Conservation (phyloP, 2,888 invertebrate genomes). For the Abrostola triplasia region DNA sequence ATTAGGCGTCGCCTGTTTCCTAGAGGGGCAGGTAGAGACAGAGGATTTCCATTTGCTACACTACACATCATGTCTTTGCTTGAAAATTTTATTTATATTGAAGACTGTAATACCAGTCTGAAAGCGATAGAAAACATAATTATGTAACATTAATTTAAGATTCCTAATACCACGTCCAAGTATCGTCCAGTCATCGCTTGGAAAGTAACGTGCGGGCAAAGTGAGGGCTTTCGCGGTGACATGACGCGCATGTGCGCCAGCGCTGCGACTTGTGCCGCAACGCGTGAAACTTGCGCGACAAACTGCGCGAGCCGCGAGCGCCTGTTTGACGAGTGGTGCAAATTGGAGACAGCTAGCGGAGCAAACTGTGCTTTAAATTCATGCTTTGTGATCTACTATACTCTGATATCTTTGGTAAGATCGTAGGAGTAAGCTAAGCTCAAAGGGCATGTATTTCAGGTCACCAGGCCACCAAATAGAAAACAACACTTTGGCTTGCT, state of each 20-base stretch:
- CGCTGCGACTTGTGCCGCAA: no score
- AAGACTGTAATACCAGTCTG: not conserved
- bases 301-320: constrained; percentile 4
- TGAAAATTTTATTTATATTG: not conserved
- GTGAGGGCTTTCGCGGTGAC: constrained; percentile 26
- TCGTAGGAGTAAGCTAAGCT: no score
- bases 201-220: constrained; percentile 24
- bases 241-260: not conserved
- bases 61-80: not conserved
- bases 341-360: not conserved
- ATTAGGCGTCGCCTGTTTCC: no score
- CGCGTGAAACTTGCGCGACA: constrained; percentile 21
- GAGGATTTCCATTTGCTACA: no score
- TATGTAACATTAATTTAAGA: constrained; percentile 9
- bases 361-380: no score
- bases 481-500: no score
- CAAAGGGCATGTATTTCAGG: no score
- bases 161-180: not conserved
- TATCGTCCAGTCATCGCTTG: constrained; percentile 19
- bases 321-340: constrained; percentile 5
- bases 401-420: no score
- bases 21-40: no score
- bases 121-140: not conserved
- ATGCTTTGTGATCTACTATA: no score
- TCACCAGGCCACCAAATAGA: no score